Evolutionary conservation across 2,797 vertebrate species (phyloP), one percentile per base, ranked within the genome.

Genomic region (Sciurus vulgaris): DNA sequence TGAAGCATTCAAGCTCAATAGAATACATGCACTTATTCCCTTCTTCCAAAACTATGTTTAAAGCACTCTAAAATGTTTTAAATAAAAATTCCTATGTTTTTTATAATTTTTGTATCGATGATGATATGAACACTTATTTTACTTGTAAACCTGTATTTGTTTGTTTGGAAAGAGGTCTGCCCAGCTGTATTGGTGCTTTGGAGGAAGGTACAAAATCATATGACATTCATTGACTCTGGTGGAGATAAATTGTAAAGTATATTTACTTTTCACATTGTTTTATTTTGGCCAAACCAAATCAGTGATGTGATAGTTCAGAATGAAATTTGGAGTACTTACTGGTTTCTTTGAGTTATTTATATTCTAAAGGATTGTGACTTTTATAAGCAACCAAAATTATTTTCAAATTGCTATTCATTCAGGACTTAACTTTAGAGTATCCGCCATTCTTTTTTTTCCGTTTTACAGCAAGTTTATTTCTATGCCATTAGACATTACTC

Each of bases 31-130:
- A 51, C 3, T 56, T 89, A 51, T 70, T 67, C 12, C 7, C 14
- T 82, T 93, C 47, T 63, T 78, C 22, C 59, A 41, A 91, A 93
- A 86, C 28, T 87, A 22, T 56, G 65, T 61, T 95, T 91, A 54
- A 90, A 63, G 38, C 6, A 89, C 38, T 76, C 74, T 85, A 86
- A 96, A 89, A 74, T 89, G 6, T 92, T 96, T 96, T 85, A 78
- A 92, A 49, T 86, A 90, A 91, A 89, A 93, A 83, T 69, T 83
- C 18, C 47, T 33, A 15, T 78, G n/a, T 93, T 89, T 84, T 84
- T 73, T 67, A 47, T 89, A 76, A 90, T 79, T 84, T 89, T 89
- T 8, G 5, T 89, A 65, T 73, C 84, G 44, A 63, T 89, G 47
- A 78, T 83, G 15, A 35, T 86, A 56, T 73, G 78, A 82, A 4